phyloP scores from a whole-genome alignment of 2,888 invertebrate genomes.

The Pseudolycoriella hygida region DNA sequence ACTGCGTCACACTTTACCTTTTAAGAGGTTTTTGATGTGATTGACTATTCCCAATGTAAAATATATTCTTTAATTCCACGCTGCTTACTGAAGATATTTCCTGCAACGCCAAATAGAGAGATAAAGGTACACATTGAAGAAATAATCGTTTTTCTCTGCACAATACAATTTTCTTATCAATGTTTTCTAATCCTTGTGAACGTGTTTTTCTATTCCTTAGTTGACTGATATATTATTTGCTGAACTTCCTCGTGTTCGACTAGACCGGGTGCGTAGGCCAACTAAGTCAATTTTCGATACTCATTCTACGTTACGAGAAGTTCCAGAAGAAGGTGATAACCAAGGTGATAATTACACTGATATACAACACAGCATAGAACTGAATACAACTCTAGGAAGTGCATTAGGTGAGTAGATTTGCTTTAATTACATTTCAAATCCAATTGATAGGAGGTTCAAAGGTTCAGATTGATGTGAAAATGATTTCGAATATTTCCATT shows the following conservation, averaged over 20 bases:
- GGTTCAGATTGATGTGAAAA: no score
- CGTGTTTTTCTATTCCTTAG: constrained; percentile 17
- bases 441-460: no score
- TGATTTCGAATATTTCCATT: no score
- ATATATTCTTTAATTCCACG: constrained; percentile 5
- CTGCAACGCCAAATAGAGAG: constrained; percentile 30
- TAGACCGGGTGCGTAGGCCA: constrained; percentile 44
- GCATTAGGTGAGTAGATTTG: constrained; percentile 27
- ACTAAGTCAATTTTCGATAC: constrained; percentile 33
- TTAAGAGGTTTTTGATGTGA: no score
- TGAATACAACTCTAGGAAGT: constrained; percentile 27
- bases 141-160: background rate
- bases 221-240: constrained; percentile 27
- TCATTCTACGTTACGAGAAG: constrained; percentile 41
- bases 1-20: no score
- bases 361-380: constrained; percentile 19
- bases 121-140: constrained; percentile 14
- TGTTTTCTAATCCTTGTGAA: background rate
- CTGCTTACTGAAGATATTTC: constrained; percentile 22
- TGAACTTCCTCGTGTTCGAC: constrained; percentile 39
- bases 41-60: no score
- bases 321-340: constrained; percentile 32
- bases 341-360: constrained; percentile 15
- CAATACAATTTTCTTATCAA: background rate
- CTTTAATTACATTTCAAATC: no score